Evolutionary conservation across 2,888 invertebrate genomes (phyloP).

Genomic region (Drosophila kanekoi): DNA sequence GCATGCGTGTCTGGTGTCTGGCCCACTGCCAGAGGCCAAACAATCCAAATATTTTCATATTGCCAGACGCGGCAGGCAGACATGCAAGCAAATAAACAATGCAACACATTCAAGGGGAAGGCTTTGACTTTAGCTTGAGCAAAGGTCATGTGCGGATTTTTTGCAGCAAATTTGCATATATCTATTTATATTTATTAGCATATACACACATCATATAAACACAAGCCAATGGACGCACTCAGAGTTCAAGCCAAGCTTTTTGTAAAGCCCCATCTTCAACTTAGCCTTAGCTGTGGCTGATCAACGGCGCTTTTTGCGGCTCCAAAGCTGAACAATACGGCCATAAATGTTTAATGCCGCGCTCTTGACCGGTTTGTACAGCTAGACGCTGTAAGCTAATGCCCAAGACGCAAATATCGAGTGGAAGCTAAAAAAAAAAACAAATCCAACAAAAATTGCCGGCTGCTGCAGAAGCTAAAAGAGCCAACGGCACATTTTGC

Average conservation of each 20-base stretch:
- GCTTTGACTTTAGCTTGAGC: conserved; percentile 34
- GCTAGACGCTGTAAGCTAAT: conserved; percentile 47
- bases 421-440: conserved; percentile 11
- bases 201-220: conserved; percentile 35
- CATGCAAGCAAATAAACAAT: conserved; percentile 69
- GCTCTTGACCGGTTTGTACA: conserved; percentile 79
- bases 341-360: conserved; percentile 55
- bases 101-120: conserved; percentile 68
- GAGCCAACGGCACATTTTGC: conserved; percentile 68
- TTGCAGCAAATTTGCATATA: conserved; percentile 8
- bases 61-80: conserved; percentile 33
- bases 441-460: conserved; percentile 43
- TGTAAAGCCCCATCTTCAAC: conserved; percentile 4
- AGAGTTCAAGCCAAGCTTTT: conserved; percentile 45
- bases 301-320: conserved; percentile 60
- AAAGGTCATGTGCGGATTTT: conserved; percentile 66
- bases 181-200: not conserved
- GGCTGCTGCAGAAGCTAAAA: conserved; percentile 43
- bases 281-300: conserved; percentile 10
- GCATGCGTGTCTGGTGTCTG: conserved; percentile 56
- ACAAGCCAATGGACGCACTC: conserved; percentile 46
- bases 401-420: conserved; percentile 33
- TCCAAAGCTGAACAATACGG: conserved; percentile 50
- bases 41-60: conserved; percentile 69
- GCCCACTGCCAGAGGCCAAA: conserved; percentile 55